Percentiles rank a stretch among this genome's conserved stretches.
phyloP scores from a whole-genome alignment of 92 coral and sea anemone species.

The Epizoanthus rinbou region DNA sequence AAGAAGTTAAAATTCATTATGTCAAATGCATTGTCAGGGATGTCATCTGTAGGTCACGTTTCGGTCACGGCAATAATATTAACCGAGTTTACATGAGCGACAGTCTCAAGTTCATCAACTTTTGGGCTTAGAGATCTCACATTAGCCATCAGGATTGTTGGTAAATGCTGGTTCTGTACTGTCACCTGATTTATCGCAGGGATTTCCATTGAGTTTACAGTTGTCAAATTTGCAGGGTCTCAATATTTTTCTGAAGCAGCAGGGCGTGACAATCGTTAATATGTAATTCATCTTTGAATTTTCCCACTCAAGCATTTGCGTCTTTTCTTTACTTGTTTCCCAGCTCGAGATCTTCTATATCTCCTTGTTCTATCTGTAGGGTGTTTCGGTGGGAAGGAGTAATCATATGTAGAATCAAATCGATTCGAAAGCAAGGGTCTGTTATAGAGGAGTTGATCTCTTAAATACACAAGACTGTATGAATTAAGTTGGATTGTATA shows the following conservation, averaged over 20 bases:
- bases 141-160: constrained; percentile 5
- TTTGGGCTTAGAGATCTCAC: constrained; percentile 26
- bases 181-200: background rate
- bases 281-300: background rate
- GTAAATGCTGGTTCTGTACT: background rate
- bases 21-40: constrained; percentile 28
- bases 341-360: constrained; percentile 1
- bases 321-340: background rate
- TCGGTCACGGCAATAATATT: constrained; percentile 28
- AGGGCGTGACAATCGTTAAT: background rate
- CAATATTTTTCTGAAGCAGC: no score
- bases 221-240: no score
- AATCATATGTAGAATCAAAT: background rate
- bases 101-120: constrained; percentile 25
- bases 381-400: background rate
- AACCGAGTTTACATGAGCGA: background rate
- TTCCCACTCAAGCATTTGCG: background rate
- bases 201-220: background rate
- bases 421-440: background rate
- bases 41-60: constrained; percentile 30
- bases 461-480: background rate
- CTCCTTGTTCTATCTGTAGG: background rate
- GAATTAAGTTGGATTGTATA: background rate
- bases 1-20: constrained; percentile 23
- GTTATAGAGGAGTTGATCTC: background rate